Evolutionary conservation across 2,888 invertebrate genomes (phyloP).

Genomic region (Keiferia lycopersicella): DNA sequence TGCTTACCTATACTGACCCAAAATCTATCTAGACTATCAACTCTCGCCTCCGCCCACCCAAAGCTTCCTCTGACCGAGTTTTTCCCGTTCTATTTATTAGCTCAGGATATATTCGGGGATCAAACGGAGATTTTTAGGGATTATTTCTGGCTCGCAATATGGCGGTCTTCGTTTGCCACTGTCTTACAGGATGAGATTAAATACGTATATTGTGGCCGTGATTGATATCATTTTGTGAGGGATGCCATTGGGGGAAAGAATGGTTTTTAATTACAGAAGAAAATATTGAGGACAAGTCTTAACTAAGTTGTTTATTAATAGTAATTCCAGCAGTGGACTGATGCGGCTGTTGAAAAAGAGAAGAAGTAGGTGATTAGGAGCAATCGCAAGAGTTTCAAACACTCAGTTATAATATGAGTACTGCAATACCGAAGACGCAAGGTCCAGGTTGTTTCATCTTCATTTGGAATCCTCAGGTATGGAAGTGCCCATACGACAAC

Average conservation of each 20-base stretch:
- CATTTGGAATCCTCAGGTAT: too few relatives aligned
- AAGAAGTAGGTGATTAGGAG: too few relatives aligned
- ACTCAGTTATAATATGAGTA: too few relatives aligned
- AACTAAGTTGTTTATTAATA: too few relatives aligned
- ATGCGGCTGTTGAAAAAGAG: too few relatives aligned
- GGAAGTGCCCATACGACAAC: too few relatives aligned
- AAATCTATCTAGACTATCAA: constrained; percentile 20
- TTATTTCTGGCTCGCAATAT: constrained; percentile 66
- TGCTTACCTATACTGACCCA: background rate
- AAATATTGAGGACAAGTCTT: too few relatives aligned
- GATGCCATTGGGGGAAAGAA: constrained; percentile 3
- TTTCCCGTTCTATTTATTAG: constrained; percentile 75
- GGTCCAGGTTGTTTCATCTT: too few relatives aligned
- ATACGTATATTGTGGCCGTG: constrained; percentile 22
- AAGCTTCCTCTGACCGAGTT: constrained; percentile 64
- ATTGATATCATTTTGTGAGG: constrained; percentile 23
- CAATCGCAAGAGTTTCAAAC: too few relatives aligned
- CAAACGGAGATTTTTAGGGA: constrained; percentile 54
- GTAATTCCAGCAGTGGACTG: too few relatives aligned
- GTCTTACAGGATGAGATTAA: constrained; percentile 26
- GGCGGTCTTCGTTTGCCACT: constrained; percentile 46
- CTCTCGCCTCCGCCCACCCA: constrained; percentile 32
- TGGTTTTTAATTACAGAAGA: background rate
- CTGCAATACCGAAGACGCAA: too few relatives aligned
- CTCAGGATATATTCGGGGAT: constrained; percentile 69